Base-by-base conservation (phyloP, 2,888 invertebrate species). In the Ophioninae sp. region DNA sequence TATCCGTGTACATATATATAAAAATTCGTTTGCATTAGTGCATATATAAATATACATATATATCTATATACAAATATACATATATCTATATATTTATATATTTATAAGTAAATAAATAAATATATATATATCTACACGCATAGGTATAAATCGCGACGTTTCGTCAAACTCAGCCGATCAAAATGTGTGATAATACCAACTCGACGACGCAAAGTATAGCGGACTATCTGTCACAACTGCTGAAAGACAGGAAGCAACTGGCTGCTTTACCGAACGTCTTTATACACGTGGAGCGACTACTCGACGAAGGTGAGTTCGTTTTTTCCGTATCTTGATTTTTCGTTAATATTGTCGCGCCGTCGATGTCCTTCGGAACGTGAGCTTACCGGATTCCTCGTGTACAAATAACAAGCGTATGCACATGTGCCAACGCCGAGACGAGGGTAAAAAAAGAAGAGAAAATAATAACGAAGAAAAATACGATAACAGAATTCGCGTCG, bases 241-340 rank as follows among this genome's bases (percentile, higher is more conserved):
- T 99, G 94, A 99, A 99, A 96, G 99, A 99, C 96, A 98, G 99
- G 95, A 99, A 99, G 95, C 99, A 99, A 95, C 96, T 99, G 94
- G 98, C 98, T 93, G 99, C 99, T 93, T 99, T 99, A 95, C 99
- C 99, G 91, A 99, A 99, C 95, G 98, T 99, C 94, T 99, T 99
- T 95, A 96, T 98, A 95, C 99, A 99, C 95, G 96, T 99, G 94
- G 99, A 99, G 94, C 96, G 99, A 94, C 96, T 99, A 92, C 95
- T 99, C 93, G 99, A 99, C 94, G 99, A 99, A 97, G 99, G 99
- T 99, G 96, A 95, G 94, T 92, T 22, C 37, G 65, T 13, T 37
- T 9, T 9, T 37, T 41, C 20, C 5, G 6, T 71, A 37, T 59
- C 23, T n/a, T 51, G 5, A 5, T 17, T 41, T 41, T 41, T 0